Percentiles rank a stretch among this genome's conserved stretches.
Conservation (phyloP, 2,888 invertebrate species). For the Catocala fraxini region DNA sequence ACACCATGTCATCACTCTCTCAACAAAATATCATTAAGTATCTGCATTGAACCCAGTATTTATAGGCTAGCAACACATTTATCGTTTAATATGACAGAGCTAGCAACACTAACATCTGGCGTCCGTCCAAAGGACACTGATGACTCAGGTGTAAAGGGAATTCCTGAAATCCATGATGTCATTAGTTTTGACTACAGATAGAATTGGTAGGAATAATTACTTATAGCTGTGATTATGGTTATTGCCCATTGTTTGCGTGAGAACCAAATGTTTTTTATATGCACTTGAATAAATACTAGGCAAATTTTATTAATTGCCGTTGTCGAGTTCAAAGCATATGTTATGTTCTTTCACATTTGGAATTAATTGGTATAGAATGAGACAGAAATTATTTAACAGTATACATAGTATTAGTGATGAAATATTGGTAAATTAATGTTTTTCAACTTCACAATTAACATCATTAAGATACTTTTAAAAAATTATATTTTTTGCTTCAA, state of each 20-base stretch:
- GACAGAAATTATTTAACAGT: no score
- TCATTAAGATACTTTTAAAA: no score
- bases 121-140: slow-evolving; percentile 41
- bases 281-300: neutral
- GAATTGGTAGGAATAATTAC: neutral
- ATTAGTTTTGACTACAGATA: slow-evolving; percentile 7
- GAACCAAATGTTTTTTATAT: neutral
- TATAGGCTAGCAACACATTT: slow-evolving; percentile 8
- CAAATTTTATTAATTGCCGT: no score
- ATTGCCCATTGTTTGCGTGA: slow-evolving; percentile 9
- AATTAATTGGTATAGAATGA: no score
- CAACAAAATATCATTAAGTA: no score
- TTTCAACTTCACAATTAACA: no score
- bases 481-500: no score
- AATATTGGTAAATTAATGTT: no score
- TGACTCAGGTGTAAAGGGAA: slow-evolving; percentile 44
- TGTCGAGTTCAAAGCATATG: no score
- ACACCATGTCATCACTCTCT: no score
- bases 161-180: slow-evolving; percentile 39
- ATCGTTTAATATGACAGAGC: slow-evolving; percentile 19
- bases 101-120: slow-evolving; percentile 42
- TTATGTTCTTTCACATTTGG: no score
- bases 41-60: slow-evolving; percentile 4
- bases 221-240: slow-evolving; percentile 3
- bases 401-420: no score